Percentiles rank a stretch among this genome's conserved stretches.
Conservation (phyloP, 1,140 invertebrate species). For the Carposina sasakii region DNA sequence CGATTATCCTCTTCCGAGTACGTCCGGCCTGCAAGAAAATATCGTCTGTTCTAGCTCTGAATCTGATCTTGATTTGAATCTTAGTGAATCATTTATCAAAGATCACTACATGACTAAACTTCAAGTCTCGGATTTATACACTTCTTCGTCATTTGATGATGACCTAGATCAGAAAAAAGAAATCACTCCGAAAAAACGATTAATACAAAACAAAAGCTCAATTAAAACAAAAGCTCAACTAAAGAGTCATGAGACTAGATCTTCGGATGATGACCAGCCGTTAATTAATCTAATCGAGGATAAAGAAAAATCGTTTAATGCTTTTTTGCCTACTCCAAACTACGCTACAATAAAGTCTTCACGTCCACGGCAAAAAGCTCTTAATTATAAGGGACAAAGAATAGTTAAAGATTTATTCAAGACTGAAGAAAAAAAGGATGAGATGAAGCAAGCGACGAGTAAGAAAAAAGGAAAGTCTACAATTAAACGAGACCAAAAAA, state of each 20-base stretch:
- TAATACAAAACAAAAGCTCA: not conserved
- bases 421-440: conserved; percentile 14
- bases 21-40: not conserved
- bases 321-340: conserved; percentile 25
- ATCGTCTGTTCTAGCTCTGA: not conserved
- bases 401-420: conserved; percentile 26
- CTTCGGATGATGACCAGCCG: conserved; percentile 15
- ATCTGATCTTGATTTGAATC: conserved; percentile 1
- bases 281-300: conserved; percentile 11
- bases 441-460: conserved; percentile 10
- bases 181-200: conserved; percentile 5
- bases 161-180: not conserved
- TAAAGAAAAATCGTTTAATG: conserved; percentile 18
- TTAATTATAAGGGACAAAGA: conserved; percentile 25
- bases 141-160: conserved; percentile 2
- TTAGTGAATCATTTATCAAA: not conserved
- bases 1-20: not conserved
- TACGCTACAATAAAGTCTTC: conserved; percentile 17
- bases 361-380: conserved; percentile 20
- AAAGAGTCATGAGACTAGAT: conserved; percentile 8
- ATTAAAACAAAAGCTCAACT: conserved; percentile 8
- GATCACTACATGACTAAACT: not conserved
- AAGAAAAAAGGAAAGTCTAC: conserved; percentile 11
- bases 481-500: conserved; percentile 10
- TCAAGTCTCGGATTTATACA: not conserved